Base-by-base conservation (phyloP, 2,797 vertebrate genomes). In the Tarsius wallacei region DNA sequence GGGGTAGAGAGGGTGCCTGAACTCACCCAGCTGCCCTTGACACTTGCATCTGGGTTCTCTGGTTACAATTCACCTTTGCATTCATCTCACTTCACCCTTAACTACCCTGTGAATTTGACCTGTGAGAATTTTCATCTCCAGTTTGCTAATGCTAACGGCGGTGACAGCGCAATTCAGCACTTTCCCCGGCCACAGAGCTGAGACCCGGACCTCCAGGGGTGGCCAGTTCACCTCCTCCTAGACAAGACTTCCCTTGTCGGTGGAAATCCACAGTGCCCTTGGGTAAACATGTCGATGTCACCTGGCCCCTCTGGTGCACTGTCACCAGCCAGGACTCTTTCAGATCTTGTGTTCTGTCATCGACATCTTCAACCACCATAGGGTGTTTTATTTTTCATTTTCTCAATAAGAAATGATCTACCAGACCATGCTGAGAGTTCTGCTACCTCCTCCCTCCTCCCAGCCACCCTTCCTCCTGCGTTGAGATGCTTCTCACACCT, bases 301-400 rank as follows among this genome's bases (percentile, higher is more conserved):
- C 22, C 11, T 0, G 22, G 10, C 42, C 21, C 8, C 4, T 19
- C 53, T 0, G 2, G 0, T 7, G 19, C 22, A 16, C 42, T 71
- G 74, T 82, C 22, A 68, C 33, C 36, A 12, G 36, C 80, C 24
- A 53, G 42, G 21, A 51, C 36, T 83, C 42, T 31, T 14, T 90
- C 61, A 51, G n/a, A 70, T 13, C 81, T 78, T 59, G 55, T 2
- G 0, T 63, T 61, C 90, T 31, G 7, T 73, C 2, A 66, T 57
- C 85, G 68, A 11, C 51, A 74, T 55, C 59, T 26, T 31, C 51
- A 77, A 53, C 82, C 73, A 64, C 28, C 11, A 14, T 0, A 70
- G 33, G 8, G 42, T 66, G 16, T 36, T 17, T 55, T 42, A 42
- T 88, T 81, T 55, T 26, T 22, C n/a, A n/a, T 78, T 64, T 84